A percentile compares a stretch with the other conserved stretches of the same genome.
Conservation (phyloP, 2,113 vertebrate genomes). For the Poeciliopsis occidentalis region DNA sequence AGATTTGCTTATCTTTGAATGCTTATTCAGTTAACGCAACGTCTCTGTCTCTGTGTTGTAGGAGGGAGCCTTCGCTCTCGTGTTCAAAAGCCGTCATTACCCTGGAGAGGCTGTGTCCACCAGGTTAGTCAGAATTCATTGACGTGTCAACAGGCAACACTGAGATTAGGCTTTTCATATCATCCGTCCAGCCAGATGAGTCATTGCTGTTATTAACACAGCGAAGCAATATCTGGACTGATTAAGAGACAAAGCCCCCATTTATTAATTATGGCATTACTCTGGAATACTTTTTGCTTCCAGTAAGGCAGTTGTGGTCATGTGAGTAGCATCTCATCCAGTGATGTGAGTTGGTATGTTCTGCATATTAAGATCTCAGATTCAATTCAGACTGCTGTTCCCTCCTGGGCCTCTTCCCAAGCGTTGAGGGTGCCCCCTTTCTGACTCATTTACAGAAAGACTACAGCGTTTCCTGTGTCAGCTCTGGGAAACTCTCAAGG, state of each 20-base stretch:
- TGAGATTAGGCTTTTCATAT: conserved; percentile 6
- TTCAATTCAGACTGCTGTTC: conserved; percentile 29
- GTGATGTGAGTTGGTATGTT: conserved; percentile 7
- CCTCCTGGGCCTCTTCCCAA: conserved; percentile 33
- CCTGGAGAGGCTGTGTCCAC: conserved; percentile 92
- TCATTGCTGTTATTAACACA: conserved; percentile 27
- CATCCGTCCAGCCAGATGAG: conserved; percentile 18
- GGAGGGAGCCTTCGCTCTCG: conserved; percentile 95
- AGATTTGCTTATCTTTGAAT: not conserved
- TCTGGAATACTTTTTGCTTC: not conserved
- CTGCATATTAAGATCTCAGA: conserved; percentile 35
- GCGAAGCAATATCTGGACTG: conserved; percentile 36
- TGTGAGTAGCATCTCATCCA: not conserved
- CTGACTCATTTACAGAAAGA: conserved; percentile 61
- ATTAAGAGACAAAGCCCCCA: conserved; percentile 16
- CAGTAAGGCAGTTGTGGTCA: not conserved
- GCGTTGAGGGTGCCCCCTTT: conserved; percentile 23
- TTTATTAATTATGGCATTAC: conserved; percentile 3
- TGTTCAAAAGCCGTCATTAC: conserved; percentile 95
- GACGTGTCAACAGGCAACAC: conserved; percentile 3
- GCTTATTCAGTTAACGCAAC: conserved; percentile 6
- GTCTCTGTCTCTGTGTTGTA: conserved; percentile 50
- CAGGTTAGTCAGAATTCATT: conserved; percentile 81
- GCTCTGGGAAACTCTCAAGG: conserved; percentile 6
- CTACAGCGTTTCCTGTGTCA: conserved; percentile 48